Base-by-base conservation (phyloP, 2,113 vertebrate species). In the Myrmecobius fasciatus region DNA sequence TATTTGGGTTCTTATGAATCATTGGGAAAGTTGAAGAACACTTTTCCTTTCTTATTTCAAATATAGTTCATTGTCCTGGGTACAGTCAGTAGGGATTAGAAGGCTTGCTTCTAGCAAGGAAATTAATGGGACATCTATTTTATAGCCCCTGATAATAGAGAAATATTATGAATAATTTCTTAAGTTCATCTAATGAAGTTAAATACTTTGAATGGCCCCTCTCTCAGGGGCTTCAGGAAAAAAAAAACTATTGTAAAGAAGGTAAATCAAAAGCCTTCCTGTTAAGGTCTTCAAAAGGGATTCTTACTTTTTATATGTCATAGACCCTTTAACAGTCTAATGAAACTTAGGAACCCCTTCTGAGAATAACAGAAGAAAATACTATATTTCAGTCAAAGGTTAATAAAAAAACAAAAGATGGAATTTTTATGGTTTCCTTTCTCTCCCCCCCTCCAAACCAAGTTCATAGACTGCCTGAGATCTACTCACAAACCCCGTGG, bases 1-100 rank as follows among this genome's bases (percentile, higher is more conserved):
- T 28, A 11, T 31, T 17, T 96, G 60, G 20, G n/a, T 54, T 36
- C 26, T 96, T 94, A 49, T 94, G 91, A 96, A 96, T 96, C 90
- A 93, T 91, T 91, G 94, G 95, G 97, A 97, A 96, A 97, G 94
- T 67, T 96, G 89, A 97, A 43, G 52, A 91, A 83, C 36, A 93
- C 91, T 95, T 95, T 97, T 94, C n/a, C 95, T 97, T 97, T 89
- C 94, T 94, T 89, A 52, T 96, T 96, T 95, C 95, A 96, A 95
- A 95, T 91, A 54, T 96, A 96, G 98, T 90, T 97, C 96, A 96
- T 48, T 96, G 89, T 93, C 95, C 60, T 97, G 92, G 94, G 24
- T 92, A 22, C 89, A 93, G 94, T 96, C 83, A 17, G 92, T 92
- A 52, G 91, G 47, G 92, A 94, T 94, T 94, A 96, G 92, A 52